phyloP scores from a whole-genome alignment of 2,113 vertebrate genomes.

The Zingel zingel region DNA sequence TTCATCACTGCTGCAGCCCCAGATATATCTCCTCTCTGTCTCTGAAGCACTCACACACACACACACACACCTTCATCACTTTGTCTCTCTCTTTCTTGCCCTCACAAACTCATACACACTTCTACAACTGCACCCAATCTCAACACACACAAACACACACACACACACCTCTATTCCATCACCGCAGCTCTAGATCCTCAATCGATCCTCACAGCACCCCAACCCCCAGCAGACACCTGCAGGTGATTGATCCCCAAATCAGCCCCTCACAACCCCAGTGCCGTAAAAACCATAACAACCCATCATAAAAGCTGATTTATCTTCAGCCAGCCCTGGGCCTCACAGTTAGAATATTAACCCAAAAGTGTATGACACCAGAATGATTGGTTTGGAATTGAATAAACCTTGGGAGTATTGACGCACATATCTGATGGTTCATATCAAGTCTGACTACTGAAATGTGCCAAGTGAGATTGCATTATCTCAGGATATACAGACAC shows the following conservation, averaged over 20 bases:
- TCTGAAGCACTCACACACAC: constrained; percentile 63
- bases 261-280: constrained; percentile 79
- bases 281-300: constrained; percentile 84
- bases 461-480: constrained; percentile 55
- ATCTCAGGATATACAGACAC: constrained; percentile 39
- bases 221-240: constrained; percentile 75
- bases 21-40: constrained; percentile 76
- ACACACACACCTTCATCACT: constrained; percentile 70
- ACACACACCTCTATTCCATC: constrained; percentile 72
- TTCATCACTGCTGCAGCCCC: constrained; percentile 72
- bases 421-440: constrained; percentile 73
- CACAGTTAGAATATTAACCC: constrained; percentile 84
- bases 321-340: constrained; percentile 65
- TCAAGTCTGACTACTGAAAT: constrained; percentile 69
- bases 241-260: constrained; percentile 86
- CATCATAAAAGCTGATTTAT: constrained; percentile 86
- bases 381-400: constrained; percentile 84
- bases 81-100: constrained; percentile 40
- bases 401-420: constrained; percentile 76
- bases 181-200: constrained; percentile 69
- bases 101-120: constrained; percentile 50
- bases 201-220: constrained; percentile 79
- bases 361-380: constrained; percentile 82
- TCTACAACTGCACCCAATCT: constrained; percentile 54
- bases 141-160: constrained; percentile 40